Evolutionary conservation across 2,797 vertebrate species (phyloP).

Genomic region (Sciurus vulgaris): DNA sequence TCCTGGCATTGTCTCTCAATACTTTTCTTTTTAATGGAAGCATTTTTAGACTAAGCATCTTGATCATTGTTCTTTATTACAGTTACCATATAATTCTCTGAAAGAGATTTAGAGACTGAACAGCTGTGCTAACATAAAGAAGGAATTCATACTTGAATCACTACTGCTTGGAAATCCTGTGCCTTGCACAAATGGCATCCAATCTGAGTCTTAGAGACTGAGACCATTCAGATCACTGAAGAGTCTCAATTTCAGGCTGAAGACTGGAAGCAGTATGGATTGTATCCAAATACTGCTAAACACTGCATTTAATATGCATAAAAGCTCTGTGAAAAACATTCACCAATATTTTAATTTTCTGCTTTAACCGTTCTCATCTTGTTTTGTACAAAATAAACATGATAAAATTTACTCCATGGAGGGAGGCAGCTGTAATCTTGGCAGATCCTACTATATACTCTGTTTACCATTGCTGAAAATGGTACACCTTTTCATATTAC

Average conservation of each 20-base stretch:
- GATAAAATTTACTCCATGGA: background rate
- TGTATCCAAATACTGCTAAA: background rate
- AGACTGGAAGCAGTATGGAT: background rate
- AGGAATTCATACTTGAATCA: background rate
- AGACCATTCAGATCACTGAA: background rate
- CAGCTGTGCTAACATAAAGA: background rate
- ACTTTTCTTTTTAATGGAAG: background rate
- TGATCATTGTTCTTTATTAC: background rate
- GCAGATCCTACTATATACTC: background rate
- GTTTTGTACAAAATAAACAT: conserved; percentile 33
- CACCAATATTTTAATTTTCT: conserved; percentile 6
- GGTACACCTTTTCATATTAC: background rate
- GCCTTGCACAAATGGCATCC: background rate
- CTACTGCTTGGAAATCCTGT: background rate
- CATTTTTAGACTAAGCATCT: background rate
- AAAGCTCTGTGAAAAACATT: background rate
- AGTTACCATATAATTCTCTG: background rate
- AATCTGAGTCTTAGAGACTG: background rate
- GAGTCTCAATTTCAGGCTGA: background rate
- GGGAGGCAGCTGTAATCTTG: background rate
- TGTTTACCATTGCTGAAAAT: background rate
- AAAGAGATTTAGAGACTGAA: background rate
- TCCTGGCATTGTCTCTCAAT: background rate
- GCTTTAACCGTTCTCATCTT: background rate
- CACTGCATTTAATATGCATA: background rate